Conservation (phyloP, 1,140 invertebrate species). For the Neodiprion pinetum region DNA sequence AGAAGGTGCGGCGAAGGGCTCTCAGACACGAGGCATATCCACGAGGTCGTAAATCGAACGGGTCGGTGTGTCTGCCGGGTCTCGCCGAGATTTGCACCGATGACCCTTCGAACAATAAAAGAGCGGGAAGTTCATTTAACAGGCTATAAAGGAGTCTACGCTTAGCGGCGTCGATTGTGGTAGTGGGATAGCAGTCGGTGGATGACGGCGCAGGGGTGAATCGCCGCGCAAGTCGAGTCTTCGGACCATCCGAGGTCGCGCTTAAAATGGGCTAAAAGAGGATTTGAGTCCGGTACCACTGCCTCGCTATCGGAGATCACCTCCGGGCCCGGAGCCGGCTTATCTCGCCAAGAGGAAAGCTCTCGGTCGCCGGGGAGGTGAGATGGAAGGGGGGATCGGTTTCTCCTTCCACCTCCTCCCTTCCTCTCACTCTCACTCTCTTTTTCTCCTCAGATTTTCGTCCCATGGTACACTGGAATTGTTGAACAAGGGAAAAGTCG, state of each 20-base stretch:
- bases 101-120: constrained; percentile 53
- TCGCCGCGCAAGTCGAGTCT: too few relatives aligned
- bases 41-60: constrained; percentile 45
- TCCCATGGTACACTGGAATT: neutral
- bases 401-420: neutral
- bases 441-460: neutral
- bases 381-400: constrained; percentile 27
- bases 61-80: constrained; percentile 17
- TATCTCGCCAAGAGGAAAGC: constrained; percentile 39
- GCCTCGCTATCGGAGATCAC: constrained; percentile 42
- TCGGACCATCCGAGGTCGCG: constrained; percentile 24
- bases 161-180: constrained; percentile 18
- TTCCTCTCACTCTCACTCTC: neutral
- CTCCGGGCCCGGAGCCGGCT: constrained; percentile 37
- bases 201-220: neutral
- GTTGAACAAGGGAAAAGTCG: too few relatives aligned
- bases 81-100: constrained; percentile 42
- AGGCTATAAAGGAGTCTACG: constrained; percentile 50
- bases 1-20: neutral
- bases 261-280: constrained; percentile 25
- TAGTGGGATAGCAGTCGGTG: constrained; percentile 12
- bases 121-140: constrained; percentile 58
- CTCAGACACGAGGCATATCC: constrained; percentile 31
- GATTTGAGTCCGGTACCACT: constrained; percentile 39
- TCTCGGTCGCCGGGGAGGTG: constrained; percentile 29